phyloP scores from a whole-genome alignment of 2,888 invertebrate genomes.

The Conus canariensis region DNA sequence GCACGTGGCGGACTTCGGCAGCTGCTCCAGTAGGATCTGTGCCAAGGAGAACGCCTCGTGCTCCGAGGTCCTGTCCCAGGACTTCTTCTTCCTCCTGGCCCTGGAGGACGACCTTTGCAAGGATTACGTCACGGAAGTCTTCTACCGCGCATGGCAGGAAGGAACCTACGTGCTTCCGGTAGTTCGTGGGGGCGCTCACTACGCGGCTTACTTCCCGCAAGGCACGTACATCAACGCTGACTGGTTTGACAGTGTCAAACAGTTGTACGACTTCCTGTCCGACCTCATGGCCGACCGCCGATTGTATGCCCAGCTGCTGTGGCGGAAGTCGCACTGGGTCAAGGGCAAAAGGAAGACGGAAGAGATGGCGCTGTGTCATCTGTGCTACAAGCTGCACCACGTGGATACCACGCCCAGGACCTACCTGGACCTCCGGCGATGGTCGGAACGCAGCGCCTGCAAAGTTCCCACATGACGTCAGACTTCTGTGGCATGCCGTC shows the following conservation, averaged over 20 bases:
- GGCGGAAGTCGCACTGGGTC: constrained; percentile 36
- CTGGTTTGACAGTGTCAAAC: constrained; percentile 24
- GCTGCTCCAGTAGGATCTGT: neutral
- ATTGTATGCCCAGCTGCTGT: constrained; percentile 37
- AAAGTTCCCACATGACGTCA: neutral
- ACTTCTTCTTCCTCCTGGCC: constrained; percentile 26
- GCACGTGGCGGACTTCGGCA: neutral
- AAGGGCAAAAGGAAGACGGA: neutral
- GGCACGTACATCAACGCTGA: constrained; percentile 32
- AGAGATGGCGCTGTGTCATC: constrained; percentile 17
- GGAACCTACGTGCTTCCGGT: constrained; percentile 34
- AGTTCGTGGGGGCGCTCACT: constrained; percentile 28
- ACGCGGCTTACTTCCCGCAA: constrained; percentile 26
- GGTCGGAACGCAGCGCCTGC: constrained; percentile 19
- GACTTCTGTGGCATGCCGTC: too few species aligned
- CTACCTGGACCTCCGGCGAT: neutral
- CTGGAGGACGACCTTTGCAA: neutral
- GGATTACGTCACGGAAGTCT: constrained; percentile 38
- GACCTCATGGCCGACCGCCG: constrained; percentile 1
- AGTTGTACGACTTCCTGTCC: constrained; percentile 15
- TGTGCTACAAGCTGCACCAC: constrained; percentile 33
- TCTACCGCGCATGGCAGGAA: constrained; percentile 40
- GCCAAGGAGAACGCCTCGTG: constrained; percentile 1
- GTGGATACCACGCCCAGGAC: neutral
- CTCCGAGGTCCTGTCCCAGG: constrained; percentile 19